Conservation (phyloP, 2,888 invertebrate genomes). For the Biston betularia region DNA sequence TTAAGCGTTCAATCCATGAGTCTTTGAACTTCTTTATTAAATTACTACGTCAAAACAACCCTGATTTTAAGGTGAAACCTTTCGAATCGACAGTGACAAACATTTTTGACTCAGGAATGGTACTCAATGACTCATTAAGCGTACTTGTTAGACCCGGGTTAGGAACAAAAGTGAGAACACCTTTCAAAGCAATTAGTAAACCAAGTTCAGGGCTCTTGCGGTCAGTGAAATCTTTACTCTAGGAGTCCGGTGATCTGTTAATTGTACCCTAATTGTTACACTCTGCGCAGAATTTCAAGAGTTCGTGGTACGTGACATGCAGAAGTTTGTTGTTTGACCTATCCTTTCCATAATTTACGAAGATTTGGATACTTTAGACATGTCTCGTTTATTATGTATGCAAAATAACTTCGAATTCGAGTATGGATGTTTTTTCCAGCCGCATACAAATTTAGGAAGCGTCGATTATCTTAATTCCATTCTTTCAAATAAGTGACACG, state of each 20-base stretch:
- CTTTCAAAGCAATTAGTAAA: constrained; percentile 14
- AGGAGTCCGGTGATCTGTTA: constrained; percentile 22
- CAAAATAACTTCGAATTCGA: not conserved
- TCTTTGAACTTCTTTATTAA: not conserved
- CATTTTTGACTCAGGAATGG: constrained; percentile 1
- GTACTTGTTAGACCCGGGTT: not conserved
- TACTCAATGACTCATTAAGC: not conserved
- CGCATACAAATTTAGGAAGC: not conserved
- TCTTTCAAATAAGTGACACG: constrained; percentile 7
- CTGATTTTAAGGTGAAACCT: not conserved
- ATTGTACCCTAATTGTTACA: constrained; percentile 22
- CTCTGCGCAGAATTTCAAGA: not conserved
- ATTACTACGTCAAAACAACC: not conserved
- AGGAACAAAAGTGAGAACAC: constrained; percentile 16
- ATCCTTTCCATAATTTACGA: too few species aligned
- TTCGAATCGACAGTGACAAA: not conserved
- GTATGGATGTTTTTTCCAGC: not conserved
- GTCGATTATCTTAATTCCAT: constrained; percentile 9
- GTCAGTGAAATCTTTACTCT: constrained; percentile 15
- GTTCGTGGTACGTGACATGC: not conserved
- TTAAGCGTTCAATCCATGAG: not conserved
- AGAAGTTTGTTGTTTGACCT: not conserved
- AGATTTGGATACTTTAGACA: not conserved
- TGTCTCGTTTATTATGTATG: not conserved
- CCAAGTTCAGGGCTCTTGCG: constrained; percentile 22